These are phyloP conservation scores for Nasonia longicornis DNA, from an alignment of 1,140 invertebrate species.

Conservation along the genomic window DNA sequence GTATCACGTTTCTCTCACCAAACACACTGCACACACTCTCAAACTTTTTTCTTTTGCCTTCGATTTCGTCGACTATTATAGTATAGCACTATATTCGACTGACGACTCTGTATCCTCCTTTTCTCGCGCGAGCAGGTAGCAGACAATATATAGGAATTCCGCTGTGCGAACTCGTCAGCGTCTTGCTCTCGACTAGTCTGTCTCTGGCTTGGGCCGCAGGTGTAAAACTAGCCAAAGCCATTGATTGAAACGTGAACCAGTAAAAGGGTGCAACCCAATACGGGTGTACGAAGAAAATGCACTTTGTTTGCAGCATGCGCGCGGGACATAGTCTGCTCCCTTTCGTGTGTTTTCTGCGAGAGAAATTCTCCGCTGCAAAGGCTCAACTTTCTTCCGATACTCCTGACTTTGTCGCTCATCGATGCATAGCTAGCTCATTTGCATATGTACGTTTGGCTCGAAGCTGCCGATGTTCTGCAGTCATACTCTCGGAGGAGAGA, in stretches of 20 bases:
- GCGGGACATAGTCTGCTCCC: background rate
- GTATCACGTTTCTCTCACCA: background rate
- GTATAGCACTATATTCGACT: background rate
- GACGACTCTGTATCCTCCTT: background rate
- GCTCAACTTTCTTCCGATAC: constrained; percentile 22
- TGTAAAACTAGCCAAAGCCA: constrained; percentile 48
- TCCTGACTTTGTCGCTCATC: background rate
- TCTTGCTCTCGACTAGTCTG: constrained; percentile 14
- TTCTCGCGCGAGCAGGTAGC: too few relatives aligned
- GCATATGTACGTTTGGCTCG: constrained; percentile 3
- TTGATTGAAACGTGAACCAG: constrained; percentile 69
- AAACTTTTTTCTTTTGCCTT: background rate
- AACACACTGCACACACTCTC: background rate
- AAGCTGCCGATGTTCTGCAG: background rate
- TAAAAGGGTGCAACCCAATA: constrained; percentile 68
- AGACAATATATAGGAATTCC: background rate
- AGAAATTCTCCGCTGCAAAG: background rate
- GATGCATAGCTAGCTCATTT: constrained; percentile 23
- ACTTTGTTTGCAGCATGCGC: constrained; percentile 21
- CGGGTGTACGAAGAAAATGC: constrained; percentile 31
- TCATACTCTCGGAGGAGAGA: background rate
- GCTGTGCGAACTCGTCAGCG: constrained; percentile 11
- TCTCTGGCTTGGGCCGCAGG: background rate
- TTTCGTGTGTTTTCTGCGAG: background rate
- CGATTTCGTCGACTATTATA: background rate